Evolutionary conservation across 2,888 invertebrate species (phyloP).

Genomic region (Tetranychus piercei): DNA sequence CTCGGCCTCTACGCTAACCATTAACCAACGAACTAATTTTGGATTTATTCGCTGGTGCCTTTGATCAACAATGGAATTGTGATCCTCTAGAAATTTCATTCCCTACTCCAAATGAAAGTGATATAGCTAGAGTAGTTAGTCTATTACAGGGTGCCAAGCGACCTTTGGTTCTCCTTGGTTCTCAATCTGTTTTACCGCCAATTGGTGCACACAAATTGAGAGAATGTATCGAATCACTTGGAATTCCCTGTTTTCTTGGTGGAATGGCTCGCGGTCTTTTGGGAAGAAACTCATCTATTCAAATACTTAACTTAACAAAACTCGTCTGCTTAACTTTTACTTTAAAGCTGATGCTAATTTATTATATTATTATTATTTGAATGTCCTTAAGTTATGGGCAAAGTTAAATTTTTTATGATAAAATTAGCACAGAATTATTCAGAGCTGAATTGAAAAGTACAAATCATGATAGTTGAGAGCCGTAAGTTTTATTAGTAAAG

Average conservation of each 20-base stretch:
- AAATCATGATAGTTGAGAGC: too few relatives aligned
- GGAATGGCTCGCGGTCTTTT: constrained; percentile 43
- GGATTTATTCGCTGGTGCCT: constrained; percentile 41
- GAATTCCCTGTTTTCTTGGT: constrained; percentile 42
- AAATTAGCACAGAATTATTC: too few relatives aligned
- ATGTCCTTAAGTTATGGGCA: too few relatives aligned
- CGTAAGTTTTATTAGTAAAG: too few relatives aligned
- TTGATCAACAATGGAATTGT: constrained; percentile 32
- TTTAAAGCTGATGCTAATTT: too few relatives aligned
- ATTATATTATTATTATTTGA: too few relatives aligned
- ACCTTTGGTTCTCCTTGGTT: constrained; percentile 41
- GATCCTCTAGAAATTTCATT: constrained; percentile 35
- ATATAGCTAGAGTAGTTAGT: constrained; percentile 32
- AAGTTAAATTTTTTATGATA: too few relatives aligned
- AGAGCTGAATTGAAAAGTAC: too few relatives aligned
- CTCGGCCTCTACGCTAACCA: constrained; percentile 31
- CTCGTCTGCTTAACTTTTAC: too few relatives aligned
- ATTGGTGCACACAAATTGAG: constrained; percentile 34
- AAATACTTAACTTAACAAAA: too few relatives aligned
- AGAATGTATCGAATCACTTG: constrained; percentile 37
- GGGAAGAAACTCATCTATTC: constrained; percentile 37
- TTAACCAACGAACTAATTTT: too few relatives aligned
- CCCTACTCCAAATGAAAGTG: constrained; percentile 32
- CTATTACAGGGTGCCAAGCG: constrained; percentile 36
- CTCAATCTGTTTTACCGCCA: constrained; percentile 41